Evolutionary conservation across 2,888 invertebrate species (phyloP), one percentile per base, ranked within the genome.

Genomic region (Ectemnius cavifrons): DNA sequence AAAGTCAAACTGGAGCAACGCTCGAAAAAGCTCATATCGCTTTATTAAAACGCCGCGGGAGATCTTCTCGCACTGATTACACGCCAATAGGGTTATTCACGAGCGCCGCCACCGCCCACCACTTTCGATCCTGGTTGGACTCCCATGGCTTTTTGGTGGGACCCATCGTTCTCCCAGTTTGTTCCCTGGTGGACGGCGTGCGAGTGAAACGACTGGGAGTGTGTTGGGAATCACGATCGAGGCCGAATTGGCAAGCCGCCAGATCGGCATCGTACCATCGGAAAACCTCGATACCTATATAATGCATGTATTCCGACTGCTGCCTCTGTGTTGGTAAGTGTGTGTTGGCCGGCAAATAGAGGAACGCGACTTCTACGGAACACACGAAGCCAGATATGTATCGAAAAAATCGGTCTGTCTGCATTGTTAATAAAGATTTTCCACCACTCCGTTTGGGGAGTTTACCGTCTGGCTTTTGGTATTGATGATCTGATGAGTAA

Each of bases 1-100:
- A 37, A 37, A 37, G 37, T 37, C 37, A 37, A 37, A 37, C 37
- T 37, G 37, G 37, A 37, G 37, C 37, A 11, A 8, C 37, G 37
- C 11, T 11, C 45, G 63, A 65, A 79, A 73, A 76, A 79, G 74
- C 73, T 73, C 61, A 66, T 81, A 81, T 81, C 81, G 81, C 79
- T 82, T 83, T 81, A 82, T 83, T 82, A 82, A 81, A 82, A 67
- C 81, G 79, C 73, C 79, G 56, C 58, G 74, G 82, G 75, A 82
- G 73, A 83, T 84, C 78, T 77, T 74, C 80, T 52, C 66, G 77
- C 74, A 73, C 76, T 78, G 82, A 83, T 83, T 83, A 84, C 84
- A 84, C 76, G 73, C 71, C 78, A 75, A 84, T 84, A 73, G 82
- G 71, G 72, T 84, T 84, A 83, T 84, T 83, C 82, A 75, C 79